Conservation (phyloP, 37 sponge, comb jelly and placozoan genomes). For the Beroe ovata region DNA sequence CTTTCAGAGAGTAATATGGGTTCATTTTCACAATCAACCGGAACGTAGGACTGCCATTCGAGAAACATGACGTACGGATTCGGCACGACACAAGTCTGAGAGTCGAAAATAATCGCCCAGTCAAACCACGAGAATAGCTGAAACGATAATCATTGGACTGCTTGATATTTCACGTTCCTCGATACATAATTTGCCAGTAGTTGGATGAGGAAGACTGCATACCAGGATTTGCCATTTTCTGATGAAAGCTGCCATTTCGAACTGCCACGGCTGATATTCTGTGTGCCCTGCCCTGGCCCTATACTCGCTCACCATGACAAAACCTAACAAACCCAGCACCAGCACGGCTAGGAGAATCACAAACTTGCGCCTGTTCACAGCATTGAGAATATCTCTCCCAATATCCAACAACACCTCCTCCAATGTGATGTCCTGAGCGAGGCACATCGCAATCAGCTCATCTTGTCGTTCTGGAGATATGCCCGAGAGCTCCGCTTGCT, state of each 20-base stretch:
- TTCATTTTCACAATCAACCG: no score
- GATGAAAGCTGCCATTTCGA: slow-evolving; percentile 38
- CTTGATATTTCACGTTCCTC: no score
- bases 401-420: neutral
- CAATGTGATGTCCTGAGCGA: slow-evolving; percentile 8
- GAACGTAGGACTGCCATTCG: no score
- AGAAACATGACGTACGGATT: no score
- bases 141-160: no score
- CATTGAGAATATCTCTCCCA: neutral
- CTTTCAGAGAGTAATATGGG: no score
- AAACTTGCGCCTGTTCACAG: neutral
- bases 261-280: slow-evolving; percentile 63
- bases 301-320: neutral
- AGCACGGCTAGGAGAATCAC: neutral
- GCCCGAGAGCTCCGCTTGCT: neutral
- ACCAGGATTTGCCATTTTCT: neutral
- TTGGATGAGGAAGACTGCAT: no score
- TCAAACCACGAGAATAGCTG: no score
- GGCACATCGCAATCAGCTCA: slow-evolving; percentile 10
- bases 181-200: no score
- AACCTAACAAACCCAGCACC: slow-evolving; percentile 20
- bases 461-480: slow-evolving; percentile 13
- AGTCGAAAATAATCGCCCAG: no score
- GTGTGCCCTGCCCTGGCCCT: neutral
- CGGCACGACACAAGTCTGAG: no score